These are phyloP conservation scores for Himantopus leucocephalus DNA, from an alignment of 2,113 vertebrate species.

Conservation along the genomic window DNA sequence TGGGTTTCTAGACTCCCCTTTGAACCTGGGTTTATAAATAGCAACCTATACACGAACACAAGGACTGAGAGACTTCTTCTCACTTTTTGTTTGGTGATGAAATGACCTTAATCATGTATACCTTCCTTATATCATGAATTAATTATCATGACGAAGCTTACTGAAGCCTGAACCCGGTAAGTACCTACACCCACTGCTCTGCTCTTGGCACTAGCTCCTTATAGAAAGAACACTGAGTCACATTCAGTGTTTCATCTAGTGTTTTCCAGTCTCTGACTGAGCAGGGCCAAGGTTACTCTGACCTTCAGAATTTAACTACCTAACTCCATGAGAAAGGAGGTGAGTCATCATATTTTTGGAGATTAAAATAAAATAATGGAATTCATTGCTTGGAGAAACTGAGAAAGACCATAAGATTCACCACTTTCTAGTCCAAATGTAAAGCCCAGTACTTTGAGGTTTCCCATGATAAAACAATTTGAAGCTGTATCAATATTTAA, in stretches of 20 bases:
- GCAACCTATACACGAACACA: neutral
- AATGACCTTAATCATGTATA: slow-evolving; percentile 43
- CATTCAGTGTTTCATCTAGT: neutral
- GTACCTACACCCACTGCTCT: neutral
- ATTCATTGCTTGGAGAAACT: neutral
- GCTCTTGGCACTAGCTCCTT: neutral
- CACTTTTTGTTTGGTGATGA: slow-evolving; percentile 17
- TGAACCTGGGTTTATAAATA: slow-evolving; percentile 51
- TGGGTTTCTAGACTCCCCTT: slow-evolving; percentile 20
- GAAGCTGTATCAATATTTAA: neutral
- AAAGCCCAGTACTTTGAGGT: neutral
- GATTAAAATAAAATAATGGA: neutral
- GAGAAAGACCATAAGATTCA: neutral
- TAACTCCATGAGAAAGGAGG: neutral
- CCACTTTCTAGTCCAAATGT: neutral
- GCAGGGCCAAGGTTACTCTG: neutral
- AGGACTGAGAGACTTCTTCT: neutral
- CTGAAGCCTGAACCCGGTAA: slow-evolving; percentile 14
- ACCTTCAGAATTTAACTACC: slow-evolving; percentile 11
- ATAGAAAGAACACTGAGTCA: neutral
- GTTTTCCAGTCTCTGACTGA: neutral
- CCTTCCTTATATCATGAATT: slow-evolving; percentile 31
- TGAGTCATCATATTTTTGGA: neutral
- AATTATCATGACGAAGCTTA: slow-evolving; percentile 38
- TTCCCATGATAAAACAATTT: neutral